Evolutionary conservation across 2,797 vertebrate genomes (phyloP), one percentile per base, ranked within the genome.

Genomic region (Syncerus caffer): DNA sequence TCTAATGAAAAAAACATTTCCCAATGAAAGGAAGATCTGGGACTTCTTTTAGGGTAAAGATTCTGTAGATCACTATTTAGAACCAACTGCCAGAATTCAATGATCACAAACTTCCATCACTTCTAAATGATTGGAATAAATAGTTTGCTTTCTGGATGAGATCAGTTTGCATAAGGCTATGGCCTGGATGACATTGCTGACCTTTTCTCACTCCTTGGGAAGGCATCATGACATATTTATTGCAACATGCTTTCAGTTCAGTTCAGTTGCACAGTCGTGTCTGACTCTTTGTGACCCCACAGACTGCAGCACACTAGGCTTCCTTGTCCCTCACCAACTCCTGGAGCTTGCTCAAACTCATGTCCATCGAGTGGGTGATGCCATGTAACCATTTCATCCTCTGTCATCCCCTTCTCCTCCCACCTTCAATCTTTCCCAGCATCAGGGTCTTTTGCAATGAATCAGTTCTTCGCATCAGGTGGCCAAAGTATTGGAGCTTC

Each of bases 1-100:
- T 50, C 29, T n/a, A 91, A 78, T 76, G 16, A 67, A 82, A 88
- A 88, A 91, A 93, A 94, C 84, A 17, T 74, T 14, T 86, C 13
- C 60, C 45, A 64, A 1, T 57, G 76, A 90, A 92, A 86, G 31
- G 15, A 89, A 53, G 21, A 82, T 60, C 53, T 93, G 55, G 51
- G 9, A 67, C 31, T 64, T 62, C 38, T 58, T 42, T 88, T 16
- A 55, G 16, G 16, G 34, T 74, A 85, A 84, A 90, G 51, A 85
- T 64, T 95, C 74, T 80, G 89, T 64, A 58, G 85, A 29, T 95
- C 95, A 94, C 96, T 97, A 83, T 93, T 97, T 93, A 97, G 96
- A 97, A 91, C 53, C 93, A 92, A 47, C 6, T 23, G 42, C 71
- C 64, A 78, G 93, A 60, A 71, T 4, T 92, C 85, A 88, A 1